These are phyloP conservation scores for Furnarius figulus DNA, from an alignment of 2,113 vertebrate genomes.

Conservation along the genomic window DNA sequence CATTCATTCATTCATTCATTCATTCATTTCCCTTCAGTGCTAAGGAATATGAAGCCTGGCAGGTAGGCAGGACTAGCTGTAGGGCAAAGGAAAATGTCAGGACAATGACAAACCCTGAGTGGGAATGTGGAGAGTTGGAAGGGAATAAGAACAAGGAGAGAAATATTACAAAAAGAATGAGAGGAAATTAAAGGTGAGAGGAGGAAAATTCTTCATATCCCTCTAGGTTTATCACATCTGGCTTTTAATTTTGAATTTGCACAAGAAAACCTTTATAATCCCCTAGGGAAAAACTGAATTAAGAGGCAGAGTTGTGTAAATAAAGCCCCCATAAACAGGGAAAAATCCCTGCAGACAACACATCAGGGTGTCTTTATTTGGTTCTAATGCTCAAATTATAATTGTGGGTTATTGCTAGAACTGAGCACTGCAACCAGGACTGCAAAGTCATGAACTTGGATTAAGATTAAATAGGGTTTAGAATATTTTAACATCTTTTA, in stretches of 20 bases:
- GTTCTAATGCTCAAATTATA: neutral
- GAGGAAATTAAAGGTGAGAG: neutral
- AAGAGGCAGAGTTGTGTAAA: neutral
- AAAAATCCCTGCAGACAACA: neutral
- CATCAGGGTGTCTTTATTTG: neutral
- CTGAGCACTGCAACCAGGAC: neutral
- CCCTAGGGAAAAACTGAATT: neutral
- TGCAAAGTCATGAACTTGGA: neutral
- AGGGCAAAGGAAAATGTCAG: neutral
- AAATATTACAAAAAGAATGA: neutral
- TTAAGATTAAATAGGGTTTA: neutral
- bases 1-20: neutral
- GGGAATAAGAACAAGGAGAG: neutral
- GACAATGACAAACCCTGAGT: neutral
- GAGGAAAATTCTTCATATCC: neutral
- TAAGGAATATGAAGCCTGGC: neutral
- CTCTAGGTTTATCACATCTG: neutral
- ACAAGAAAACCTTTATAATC: neutral
- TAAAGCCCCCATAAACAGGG: neutral
- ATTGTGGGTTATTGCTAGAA: rapidly evolving
- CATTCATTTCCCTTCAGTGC: neutral
- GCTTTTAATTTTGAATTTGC: neutral
- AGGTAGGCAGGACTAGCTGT: neutral
- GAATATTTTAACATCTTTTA: neutral
- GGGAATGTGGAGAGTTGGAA: rapidly evolving